Base-by-base conservation (phyloP, 2,888 invertebrate genomes). In the Leptopilina myrica region DNA sequence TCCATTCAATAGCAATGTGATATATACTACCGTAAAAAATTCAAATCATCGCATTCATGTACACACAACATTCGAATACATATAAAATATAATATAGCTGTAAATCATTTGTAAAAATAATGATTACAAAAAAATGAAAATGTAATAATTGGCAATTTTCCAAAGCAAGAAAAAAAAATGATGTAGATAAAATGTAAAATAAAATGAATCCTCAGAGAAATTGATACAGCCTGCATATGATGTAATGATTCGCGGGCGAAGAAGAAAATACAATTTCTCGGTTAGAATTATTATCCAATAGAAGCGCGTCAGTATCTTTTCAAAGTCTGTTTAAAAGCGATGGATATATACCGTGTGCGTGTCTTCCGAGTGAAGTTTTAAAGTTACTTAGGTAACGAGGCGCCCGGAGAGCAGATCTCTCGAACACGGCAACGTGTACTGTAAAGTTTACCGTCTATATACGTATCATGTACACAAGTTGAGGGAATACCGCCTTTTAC, bases 321-420 rank as follows among this genome's bases (percentile, higher is more conserved):
- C 26, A 53, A 73, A 73, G 53, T 14, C 79, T 79, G 79, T 80
- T 78, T 76, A 79, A 82, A 79, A 67, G 49, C 49, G 79, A 76
- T 76, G 78, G 79, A 73, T 79, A 73, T 73, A 77, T 49, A 9
- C 12, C 11, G 49, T 49, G 49, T 49, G 49, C 12, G 73, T 78
- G 75, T 82, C 76, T 80, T 46, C 76, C 80, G 79, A 79, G 79
- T 78, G 69, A 79, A 82, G 77, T 81, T 82, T 81, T 80, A 82
- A 82, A 82, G 77, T 79, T 79, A 80, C 73, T 80, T 78, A 80
- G 80, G 80, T 81, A 81, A 79, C 82, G 82, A 82, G 81, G 81
- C 80, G 82, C 82, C 82, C 82, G 79, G 64, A 80, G 82, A 82
- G 82, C 80, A 82, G 80, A 82, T 80, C 80, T 80, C 80, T 82